Evolutionary conservation across 2,888 invertebrate species (phyloP).

Genomic region (Callimorpha dominula): DNA sequence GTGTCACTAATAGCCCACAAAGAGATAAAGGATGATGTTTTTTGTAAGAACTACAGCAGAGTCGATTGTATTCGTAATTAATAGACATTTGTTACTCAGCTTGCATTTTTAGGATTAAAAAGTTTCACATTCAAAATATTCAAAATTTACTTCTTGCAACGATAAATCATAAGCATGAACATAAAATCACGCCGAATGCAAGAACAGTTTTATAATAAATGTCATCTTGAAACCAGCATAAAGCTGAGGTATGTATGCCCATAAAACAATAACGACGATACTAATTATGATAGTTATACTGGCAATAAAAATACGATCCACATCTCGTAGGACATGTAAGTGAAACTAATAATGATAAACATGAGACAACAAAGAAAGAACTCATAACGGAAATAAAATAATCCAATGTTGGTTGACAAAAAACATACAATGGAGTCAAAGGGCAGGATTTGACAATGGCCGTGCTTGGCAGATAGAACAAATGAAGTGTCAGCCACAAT

Average conservation of each 20-base stretch:
- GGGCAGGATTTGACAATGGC: slow-evolving; percentile 81
- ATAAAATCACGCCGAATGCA: slow-evolving; percentile 14
- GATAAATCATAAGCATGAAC: slow-evolving; percentile 6
- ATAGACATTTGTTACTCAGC: neutral
- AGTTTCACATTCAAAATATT: neutral
- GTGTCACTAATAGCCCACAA: slow-evolving; percentile 60
- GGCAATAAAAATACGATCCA: slow-evolving; percentile 29
- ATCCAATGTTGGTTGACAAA: slow-evolving; percentile 79
- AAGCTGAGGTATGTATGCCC: slow-evolving; percentile 23
- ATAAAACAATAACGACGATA: slow-evolving; percentile 35
- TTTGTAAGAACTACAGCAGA: slow-evolving; percentile 3
- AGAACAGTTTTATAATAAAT: slow-evolving; percentile 24
- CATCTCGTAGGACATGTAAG: slow-evolving; percentile 28
- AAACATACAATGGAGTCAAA: slow-evolving; percentile 86
- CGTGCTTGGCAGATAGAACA: slow-evolving; percentile 76
- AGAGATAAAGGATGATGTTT: slow-evolving; percentile 31
- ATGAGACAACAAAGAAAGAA: slow-evolving; percentile 73
- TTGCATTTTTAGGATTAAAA: neutral
- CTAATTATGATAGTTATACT: slow-evolving; percentile 14
- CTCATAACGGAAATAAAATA: slow-evolving; percentile 85
- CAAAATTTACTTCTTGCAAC: neutral
- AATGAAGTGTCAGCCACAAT: slow-evolving; percentile 82
- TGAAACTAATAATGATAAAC: slow-evolving; percentile 66
- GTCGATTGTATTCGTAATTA: slow-evolving; percentile 5
- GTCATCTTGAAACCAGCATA: slow-evolving; percentile 34